Evolutionary conservation across 2,797 vertebrate genomes (phyloP), one percentile per base, ranked within the genome.

Genomic region (Acanthurus tractus): DNA sequence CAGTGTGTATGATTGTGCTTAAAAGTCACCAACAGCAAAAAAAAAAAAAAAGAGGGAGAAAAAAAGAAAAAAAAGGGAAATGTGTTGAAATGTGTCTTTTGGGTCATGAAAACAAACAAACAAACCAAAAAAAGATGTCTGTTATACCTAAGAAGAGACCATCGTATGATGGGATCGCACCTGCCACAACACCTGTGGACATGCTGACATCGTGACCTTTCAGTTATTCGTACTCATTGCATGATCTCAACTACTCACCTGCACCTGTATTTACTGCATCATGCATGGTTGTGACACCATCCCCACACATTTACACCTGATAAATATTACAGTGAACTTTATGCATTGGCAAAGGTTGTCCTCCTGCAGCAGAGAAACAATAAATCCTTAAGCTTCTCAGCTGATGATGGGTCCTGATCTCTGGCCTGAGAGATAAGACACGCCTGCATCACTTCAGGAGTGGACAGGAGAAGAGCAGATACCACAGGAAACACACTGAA

Each of bases 401-500:
- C 13, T 3, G 34, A 45, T 62, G 49, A 34, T 46, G n/a, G 2
- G 49, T 45, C 20, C 22, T 46, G 50, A 65, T 38, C 49, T 74
- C 17, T 34, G 29, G 29, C 29, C 29, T 34, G 29, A 34, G 29
- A 34, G 29, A 34, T 34, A 34, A 34, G 29, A 34, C 29, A 34
- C 1, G 29, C 29, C 29, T 6, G 29, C 7, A 6, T 18, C 63
- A 9, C 38, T 40, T 61, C 18, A 46, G 17, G 18, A 70, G 34
- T 2, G 25, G 9, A 48, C 6, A 29, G 36, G 68, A 29, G 29
- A 69, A 45, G 7, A 74, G 54, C 68, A 18, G 61, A 63, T 45
- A 50, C 61, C 38, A 65, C 25, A 77, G 52, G 56, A 45, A 13
- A 45, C 55, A 77, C 53, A 50, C 58, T 34, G 58, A 82, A 81